Conservation (phyloP, 2,888 invertebrate genomes). For the Leptinotarsa peninsularis region DNA sequence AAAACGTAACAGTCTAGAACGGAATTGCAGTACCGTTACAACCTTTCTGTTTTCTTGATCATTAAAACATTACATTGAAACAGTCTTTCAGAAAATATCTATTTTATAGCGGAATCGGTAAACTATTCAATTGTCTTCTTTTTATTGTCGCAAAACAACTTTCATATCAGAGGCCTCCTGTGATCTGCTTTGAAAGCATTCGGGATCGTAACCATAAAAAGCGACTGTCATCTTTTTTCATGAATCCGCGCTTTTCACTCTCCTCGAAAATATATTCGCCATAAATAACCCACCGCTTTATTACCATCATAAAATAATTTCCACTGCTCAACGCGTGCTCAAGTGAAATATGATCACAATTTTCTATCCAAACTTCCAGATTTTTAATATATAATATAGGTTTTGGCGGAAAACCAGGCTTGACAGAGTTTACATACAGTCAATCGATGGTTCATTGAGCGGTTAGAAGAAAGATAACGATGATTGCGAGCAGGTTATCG, state of each 20-base stretch:
- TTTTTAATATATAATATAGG: conserved; percentile 50
- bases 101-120: not conserved
- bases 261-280: conserved; percentile 38
- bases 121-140: conserved; percentile 11
- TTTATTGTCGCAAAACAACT: conserved; percentile 10
- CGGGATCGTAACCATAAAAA: conserved; percentile 24
- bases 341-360: conserved; percentile 60
- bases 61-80: no score
- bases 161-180: conserved; percentile 14
- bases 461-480: no score
- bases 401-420: not conserved
- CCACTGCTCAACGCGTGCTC: conserved; percentile 58
- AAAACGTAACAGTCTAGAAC: no score
- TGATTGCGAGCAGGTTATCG: no score
- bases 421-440: not conserved
- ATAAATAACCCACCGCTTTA: conserved; percentile 61
- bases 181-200: conserved; percentile 18
- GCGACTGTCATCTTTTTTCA: conserved; percentile 27
- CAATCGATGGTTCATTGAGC: not conserved
- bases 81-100: not conserved
- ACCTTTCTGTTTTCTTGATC: no score
- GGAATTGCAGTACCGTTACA: no score
- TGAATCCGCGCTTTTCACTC: conserved; percentile 36
- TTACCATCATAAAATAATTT: conserved; percentile 63
- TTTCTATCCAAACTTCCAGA: conserved; percentile 60